phyloP scores from a whole-genome alignment of 2,797 vertebrate species.

The Bufotes viridis region DNA sequence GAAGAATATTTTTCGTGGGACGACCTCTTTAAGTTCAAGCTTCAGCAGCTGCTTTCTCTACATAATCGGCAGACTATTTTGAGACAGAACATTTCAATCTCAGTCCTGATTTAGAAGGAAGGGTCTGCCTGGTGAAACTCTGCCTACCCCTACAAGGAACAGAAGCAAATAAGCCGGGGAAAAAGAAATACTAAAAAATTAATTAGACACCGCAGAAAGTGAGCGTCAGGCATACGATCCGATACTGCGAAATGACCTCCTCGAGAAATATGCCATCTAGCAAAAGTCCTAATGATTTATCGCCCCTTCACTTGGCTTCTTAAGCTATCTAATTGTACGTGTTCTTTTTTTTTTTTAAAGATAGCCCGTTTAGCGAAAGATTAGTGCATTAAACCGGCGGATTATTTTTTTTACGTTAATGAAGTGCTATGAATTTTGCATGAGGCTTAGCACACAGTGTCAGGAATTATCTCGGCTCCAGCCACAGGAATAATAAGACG shows the following conservation, averaged over 20 bases:
- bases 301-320: conserved; percentile 31
- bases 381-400: conserved; percentile 60
- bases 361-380: conserved; percentile 59
- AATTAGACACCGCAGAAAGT: conserved; percentile 16
- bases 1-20: background rate
- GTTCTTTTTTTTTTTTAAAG: conserved; percentile 50
- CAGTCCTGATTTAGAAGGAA: background rate
- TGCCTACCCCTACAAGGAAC: background rate
- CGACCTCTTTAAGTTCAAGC: background rate
- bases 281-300: conserved; percentile 44
- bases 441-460: conserved; percentile 72
- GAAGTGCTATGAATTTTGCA: conserved; percentile 74
- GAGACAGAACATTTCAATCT: conserved; percentile 8
- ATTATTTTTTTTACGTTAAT: conserved; percentile 64
- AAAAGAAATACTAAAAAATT: conserved; percentile 19
- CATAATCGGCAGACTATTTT: background rate
- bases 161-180: background rate
- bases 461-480: conserved; percentile 74
- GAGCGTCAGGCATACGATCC: background rate
- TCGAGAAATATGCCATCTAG: conserved; percentile 12
- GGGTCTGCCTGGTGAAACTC: background rate
- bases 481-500: conserved; percentile 75
- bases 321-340: conserved; percentile 49
- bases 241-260: conserved; percentile 3
- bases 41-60: background rate